phyloP scores from a whole-genome alignment of 2,797 vertebrate species.

The Gymnocypris eckloni region DNA sequence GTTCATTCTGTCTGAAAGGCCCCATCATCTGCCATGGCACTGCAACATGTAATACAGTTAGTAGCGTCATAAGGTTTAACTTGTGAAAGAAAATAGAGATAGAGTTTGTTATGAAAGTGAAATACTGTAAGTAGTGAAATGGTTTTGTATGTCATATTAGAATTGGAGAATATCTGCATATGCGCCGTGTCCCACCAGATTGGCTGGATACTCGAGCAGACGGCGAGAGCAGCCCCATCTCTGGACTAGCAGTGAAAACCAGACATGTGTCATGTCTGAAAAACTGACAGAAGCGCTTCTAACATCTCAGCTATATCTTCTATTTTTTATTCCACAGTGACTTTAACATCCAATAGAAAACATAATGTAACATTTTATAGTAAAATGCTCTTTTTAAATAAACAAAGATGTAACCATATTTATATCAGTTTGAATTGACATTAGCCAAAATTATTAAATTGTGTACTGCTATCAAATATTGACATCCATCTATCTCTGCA shows the following conservation, averaged over 20 bases:
- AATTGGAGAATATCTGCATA: slow-evolving; percentile 2
- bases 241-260: slow-evolving; percentile 64
- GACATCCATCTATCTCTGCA: neutral
- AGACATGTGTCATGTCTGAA: slow-evolving; percentile 26
- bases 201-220: slow-evolving; percentile 70
- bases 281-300: neutral
- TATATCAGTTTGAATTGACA: neutral
- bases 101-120: neutral
- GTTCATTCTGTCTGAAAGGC: neutral
- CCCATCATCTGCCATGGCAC: neutral
- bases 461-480: neutral
- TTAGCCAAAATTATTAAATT: neutral
- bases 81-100: neutral
- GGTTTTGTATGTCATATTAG: neutral
- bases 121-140: neutral
- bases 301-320: neutral
- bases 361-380: neutral
- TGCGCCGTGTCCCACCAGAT: slow-evolving; percentile 66
- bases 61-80: neutral
- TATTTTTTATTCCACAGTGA: neutral
- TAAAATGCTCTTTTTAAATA: neutral
- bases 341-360: neutral
- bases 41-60: neutral
- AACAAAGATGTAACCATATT: neutral
- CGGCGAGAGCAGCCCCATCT: slow-evolving; percentile 65